Percentiles rank a stretch among this genome's conserved stretches.
These are phyloP conservation scores for Macaria liturata DNA, from an alignment of 2,888 invertebrate species.

Conservation along the genomic window DNA sequence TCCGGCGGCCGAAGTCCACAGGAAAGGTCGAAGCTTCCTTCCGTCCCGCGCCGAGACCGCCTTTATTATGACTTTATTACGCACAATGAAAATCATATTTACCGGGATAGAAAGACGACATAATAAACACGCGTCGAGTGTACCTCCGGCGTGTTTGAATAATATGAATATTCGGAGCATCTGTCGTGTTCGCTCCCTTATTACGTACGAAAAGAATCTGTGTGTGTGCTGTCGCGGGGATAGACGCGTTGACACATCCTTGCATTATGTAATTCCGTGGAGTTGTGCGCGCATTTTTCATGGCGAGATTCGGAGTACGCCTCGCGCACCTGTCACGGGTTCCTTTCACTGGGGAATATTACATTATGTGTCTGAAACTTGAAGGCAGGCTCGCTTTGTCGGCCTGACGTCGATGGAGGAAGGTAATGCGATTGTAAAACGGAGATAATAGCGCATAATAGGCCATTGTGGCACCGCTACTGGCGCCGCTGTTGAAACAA, in stretches of 20 bases:
- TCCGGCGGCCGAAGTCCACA: conserved; percentile 46
- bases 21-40: conserved; percentile 69
- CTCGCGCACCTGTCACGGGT: conserved; percentile 67
- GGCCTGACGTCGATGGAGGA: conserved; percentile 35
- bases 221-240: conserved; percentile 46
- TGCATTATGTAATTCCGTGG: conserved; percentile 67
- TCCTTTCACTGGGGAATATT: conserved; percentile 67
- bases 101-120: conserved; percentile 62
- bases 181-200: conserved; percentile 60
- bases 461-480: conserved; percentile 31
- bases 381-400: conserved; percentile 52
- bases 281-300: conserved; percentile 70
- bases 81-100: conserved; percentile 75
- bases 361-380: conserved; percentile 68
- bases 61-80: conserved; percentile 73
- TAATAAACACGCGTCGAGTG: conserved; percentile 69
- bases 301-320: conserved; percentile 65
- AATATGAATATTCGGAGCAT: conserved; percentile 55
- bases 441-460: conserved; percentile 40
- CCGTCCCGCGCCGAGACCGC: conserved; percentile 57
- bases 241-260: conserved; percentile 67
- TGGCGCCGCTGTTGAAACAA: conserved; percentile 35
- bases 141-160: conserved; percentile 40
- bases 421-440: conserved; percentile 45
- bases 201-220: conserved; percentile 72